Percentiles rank a stretch among this genome's conserved stretches.
Conservation (phyloP, 2,888 invertebrate genomes). For the Galeruca laticollis region DNA sequence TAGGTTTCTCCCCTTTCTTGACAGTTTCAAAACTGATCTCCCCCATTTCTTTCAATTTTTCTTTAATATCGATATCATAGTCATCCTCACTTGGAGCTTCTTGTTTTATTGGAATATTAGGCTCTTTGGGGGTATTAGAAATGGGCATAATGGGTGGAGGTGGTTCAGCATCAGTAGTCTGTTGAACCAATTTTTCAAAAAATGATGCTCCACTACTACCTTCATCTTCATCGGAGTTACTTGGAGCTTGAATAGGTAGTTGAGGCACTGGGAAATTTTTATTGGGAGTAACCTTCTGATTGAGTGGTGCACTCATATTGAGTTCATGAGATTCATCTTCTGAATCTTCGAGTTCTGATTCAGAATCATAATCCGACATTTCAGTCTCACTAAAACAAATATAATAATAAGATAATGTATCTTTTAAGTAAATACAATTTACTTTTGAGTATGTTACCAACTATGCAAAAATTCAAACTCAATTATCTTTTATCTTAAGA, state of each 20-base stretch:
- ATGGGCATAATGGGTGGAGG: slow-evolving; percentile 36
- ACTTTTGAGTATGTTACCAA: too few relatives aligned
- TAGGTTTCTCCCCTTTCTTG: slow-evolving; percentile 65
- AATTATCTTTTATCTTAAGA: too few relatives aligned
- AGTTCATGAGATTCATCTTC: slow-evolving; percentile 65
- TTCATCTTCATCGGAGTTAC: slow-evolving; percentile 57
- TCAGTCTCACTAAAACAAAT: slow-evolving; percentile 60
- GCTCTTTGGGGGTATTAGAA: slow-evolving; percentile 34
- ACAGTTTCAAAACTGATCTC: slow-evolving; percentile 67
- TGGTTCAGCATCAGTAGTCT: slow-evolving; percentile 49
- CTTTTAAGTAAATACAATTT: background rate
- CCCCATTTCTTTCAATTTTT: slow-evolving; percentile 75
- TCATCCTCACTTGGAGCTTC: slow-evolving; percentile 56
- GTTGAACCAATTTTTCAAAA: slow-evolving; percentile 61
- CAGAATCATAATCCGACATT: slow-evolving; percentile 63
- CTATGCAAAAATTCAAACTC: background rate
- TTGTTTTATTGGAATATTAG: slow-evolving; percentile 22
- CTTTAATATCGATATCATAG: slow-evolving; percentile 72
- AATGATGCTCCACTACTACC: slow-evolving; percentile 63
- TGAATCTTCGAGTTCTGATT: slow-evolving; percentile 63
- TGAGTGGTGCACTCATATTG: slow-evolving; percentile 43
- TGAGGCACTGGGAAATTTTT: slow-evolving; percentile 31
- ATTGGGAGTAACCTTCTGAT: slow-evolving; percentile 44
- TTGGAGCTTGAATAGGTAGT: slow-evolving; percentile 22
- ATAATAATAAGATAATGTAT: background rate